Evolutionary conservation across 2,113 vertebrate species (phyloP), one percentile per base, ranked within the genome.

Genomic region (Alouatta palliata): DNA sequence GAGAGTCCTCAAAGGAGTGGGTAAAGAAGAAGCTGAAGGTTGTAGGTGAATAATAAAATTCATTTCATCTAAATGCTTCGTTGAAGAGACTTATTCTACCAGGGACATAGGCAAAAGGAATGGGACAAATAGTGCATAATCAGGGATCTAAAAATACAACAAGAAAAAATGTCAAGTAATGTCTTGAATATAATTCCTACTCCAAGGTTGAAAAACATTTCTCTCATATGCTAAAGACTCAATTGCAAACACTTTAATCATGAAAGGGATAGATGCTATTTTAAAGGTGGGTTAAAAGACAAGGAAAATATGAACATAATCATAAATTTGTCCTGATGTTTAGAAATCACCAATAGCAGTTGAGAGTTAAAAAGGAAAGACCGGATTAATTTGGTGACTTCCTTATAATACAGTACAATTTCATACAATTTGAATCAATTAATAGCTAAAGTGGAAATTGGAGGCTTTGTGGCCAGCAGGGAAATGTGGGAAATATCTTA

Each of bases 401-500:
- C 90, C 95, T 96, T 91, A 37, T 64, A 71, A 76, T 49, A 88
- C 12, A 76, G 12, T 16, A 75, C 20, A 49, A 66, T 97, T 89
- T 96, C 91, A 84, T 96, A 56, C 86, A 70, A 97, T 98, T 97
- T 97, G 52, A 94, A 97, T 98, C 97, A 98, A 97, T 98, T 98
- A 98, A 98, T 97, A 98, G 88, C 91, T 97, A n/a, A 73, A 21
- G 91, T 95, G 66, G 97, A 97, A 97, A 96, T 47, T 68, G 75
- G 12, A 97, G 45, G 17, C 93, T 97, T 97, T 89, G 96, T 81
- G 97, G 97, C 68, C 45, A 90, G 75, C 87, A 98, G 61, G 93
- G 98, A 98, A 97, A 97, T 92, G 91, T 96, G 77, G 96, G 96
- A 95, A 98, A 98, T 97, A 91, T 97, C 80, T 97, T 98, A 99